phyloP scores from a whole-genome alignment of 2,888 invertebrate species.

The Zhuqinia jingwanae region DNA sequence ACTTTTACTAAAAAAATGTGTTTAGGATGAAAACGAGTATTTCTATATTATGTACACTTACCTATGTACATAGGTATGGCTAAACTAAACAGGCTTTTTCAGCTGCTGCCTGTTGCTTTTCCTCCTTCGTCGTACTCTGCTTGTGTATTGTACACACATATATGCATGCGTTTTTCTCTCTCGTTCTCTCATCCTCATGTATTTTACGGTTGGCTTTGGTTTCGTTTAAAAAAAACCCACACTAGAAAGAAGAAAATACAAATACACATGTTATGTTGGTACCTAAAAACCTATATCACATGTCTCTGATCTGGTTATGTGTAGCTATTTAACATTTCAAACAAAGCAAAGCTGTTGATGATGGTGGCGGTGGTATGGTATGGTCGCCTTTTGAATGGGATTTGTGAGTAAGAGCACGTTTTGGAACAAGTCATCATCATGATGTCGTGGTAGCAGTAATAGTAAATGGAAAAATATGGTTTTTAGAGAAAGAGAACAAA shows the following conservation, averaged over 20 bases:
- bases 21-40: conserved; percentile 19
- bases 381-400: conserved; percentile 41
- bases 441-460: conserved; percentile 24
- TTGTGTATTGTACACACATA: no score
- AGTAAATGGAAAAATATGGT: neutral
- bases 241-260: neutral
- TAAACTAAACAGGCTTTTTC: neutral
- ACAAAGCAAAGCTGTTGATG: conserved; percentile 51
- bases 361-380: neutral
- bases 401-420: conserved; percentile 46
- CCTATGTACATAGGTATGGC: no score
- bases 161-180: no score
- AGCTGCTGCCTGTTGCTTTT: conserved; percentile 32
- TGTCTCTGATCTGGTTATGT: conserved; percentile 21
- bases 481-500: conserved; percentile 15
- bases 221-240: no score
- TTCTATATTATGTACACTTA: neutral
- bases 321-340: conserved; percentile 38
- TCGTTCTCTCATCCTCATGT: no score
- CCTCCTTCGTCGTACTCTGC: no score
- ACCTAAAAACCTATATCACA: conserved; percentile 57
- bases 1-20: no score
- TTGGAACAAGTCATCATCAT: conserved; percentile 37
- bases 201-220: no score
- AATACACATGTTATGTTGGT: conserved; percentile 51